Base-by-base conservation (phyloP, 2,797 vertebrate genomes). In the Takifugu ocellatus region DNA sequence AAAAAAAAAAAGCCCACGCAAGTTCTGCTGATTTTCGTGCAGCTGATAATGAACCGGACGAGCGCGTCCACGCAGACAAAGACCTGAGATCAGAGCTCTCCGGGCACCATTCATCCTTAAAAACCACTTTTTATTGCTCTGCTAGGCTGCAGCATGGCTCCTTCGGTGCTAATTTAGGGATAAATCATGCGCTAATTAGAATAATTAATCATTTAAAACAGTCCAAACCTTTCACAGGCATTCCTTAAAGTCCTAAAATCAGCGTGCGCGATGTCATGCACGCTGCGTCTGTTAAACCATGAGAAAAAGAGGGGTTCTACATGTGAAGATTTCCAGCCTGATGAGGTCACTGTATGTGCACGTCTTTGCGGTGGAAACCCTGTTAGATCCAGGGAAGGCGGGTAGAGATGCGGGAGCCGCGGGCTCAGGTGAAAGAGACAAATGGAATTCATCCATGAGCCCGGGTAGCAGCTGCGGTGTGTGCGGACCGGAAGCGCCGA, bases 341-440 rank as follows among this genome's bases (percentile, higher is more conserved):
- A 17, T 31, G 56, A 25, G n/a, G 25, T 49, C 46, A 29, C 3
- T 5, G 1, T 39, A 12, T 36, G 56, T 57, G 17, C 54, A 49
- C 54, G 49, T 25, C 8, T 59, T 17, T 29, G 27, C 17, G 39
- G 62, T 51, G 56, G 55, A n/a, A 61, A 61, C 50, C 50, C 31
- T 33, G 31, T 33, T 33, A 33, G 31, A 9, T 70, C 71, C 66
- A 63, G 68, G 56, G 72, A 68, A 72, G 60, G 70, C 66, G 64
- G 73, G 49, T 25, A 21, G 54, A 49, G 62, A 56, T 21, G 54
- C 42, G 71, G 59, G 56, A 70, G 66, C 56, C 75, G 62, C 63
- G 56, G 61, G 60, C 58, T 53, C 39, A 14, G 70, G 42, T 56
- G 62, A 66, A 78, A 78, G 74, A 73, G 63, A 39, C 49, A 80